Base-by-base conservation (phyloP, 2,113 vertebrate species). In the Carlito syrichta region DNA sequence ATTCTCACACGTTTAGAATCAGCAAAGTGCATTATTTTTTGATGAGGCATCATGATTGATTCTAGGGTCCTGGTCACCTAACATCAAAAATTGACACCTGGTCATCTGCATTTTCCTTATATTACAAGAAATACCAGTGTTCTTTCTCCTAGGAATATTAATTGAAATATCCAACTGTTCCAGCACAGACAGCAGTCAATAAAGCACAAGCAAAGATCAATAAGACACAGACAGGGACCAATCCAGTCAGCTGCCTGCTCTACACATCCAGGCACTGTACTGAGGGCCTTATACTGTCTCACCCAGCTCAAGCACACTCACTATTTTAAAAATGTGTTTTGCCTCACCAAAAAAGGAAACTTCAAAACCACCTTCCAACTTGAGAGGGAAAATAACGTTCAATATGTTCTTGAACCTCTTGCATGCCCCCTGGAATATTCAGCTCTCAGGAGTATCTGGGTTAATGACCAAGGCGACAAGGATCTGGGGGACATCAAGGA, bases 291-390 rank as follows among this genome's bases (percentile, higher is more conserved):
- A 14, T 8, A 14, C 43, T 69, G 81, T 20, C 63, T 81, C 50
- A 54, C 6, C 14, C 50, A 8, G 35, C 22, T 58, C 48, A 32
- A 81, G 22, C 56, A 89, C 10, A 66, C 2, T 89, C 38, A 63
- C 17, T 95, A 92, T 69, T 50, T n/a, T 22, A 60, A 92, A 78
- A 10, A 58, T 5, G 16, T 52, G 12, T 69, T 87, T 96, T n/a
- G 27, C 2, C 1, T 27, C 3, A 8, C 30, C 86, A 38, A 93
- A 45, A 58, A 13, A 30, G 3, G 7, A 88, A 83, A 38, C 66
- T 43, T 22, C 30, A 86, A 93, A 93, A 69, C n/a, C 20, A 45
- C 8, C 32, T 69, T 85, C 43, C 38, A 77, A 69, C 35, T 8
- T 32, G 74, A 81, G 43, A 68, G 8, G n/a, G 43, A 56, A n/a